Percentiles rank a stretch among this genome's conserved stretches.
phyloP scores from a whole-genome alignment of 2,113 vertebrate species.

The Amphilophus citrinellus region DNA sequence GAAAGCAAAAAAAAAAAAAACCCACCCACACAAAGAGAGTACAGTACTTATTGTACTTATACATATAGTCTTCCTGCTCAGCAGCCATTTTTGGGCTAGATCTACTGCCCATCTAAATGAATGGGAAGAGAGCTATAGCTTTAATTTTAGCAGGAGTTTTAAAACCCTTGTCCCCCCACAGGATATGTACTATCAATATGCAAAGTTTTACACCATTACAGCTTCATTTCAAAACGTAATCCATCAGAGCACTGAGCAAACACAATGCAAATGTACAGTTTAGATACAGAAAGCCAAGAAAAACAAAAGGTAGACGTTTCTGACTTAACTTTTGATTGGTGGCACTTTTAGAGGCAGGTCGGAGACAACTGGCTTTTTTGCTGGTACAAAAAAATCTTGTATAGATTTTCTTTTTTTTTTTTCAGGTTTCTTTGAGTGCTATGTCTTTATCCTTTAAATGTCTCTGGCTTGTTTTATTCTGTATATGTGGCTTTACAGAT shows the following conservation, averaged over 20 bases:
- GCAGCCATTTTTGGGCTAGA: neutral
- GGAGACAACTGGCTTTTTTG: neutral
- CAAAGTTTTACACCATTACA: neutral
- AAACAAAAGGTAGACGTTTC: neutral
- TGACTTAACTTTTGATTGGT: neutral
- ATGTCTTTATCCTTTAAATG: neutral
- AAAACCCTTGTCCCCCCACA: too few species aligned
- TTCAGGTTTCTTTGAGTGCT: neutral
- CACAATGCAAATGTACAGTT: neutral
- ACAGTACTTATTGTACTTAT: neutral
- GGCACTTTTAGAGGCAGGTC: neutral
- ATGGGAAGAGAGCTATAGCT: neutral
- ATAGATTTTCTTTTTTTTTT: neutral
- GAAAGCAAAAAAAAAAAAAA: constrained; percentile 8
- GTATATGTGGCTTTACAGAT: constrained; percentile 9
- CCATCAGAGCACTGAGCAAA: neutral
- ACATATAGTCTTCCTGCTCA: neutral
- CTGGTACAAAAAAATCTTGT: neutral
- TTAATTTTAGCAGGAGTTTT: neutral
- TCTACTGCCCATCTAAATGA: neutral
- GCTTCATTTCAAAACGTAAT: constrained; percentile 1
- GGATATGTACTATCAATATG: too few species aligned
- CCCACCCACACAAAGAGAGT: neutral
- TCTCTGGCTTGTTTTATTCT: neutral
- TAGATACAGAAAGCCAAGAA: neutral